Conservation (phyloP, 2,113 vertebrate genomes). For the Arvicanthis niloticus region DNA sequence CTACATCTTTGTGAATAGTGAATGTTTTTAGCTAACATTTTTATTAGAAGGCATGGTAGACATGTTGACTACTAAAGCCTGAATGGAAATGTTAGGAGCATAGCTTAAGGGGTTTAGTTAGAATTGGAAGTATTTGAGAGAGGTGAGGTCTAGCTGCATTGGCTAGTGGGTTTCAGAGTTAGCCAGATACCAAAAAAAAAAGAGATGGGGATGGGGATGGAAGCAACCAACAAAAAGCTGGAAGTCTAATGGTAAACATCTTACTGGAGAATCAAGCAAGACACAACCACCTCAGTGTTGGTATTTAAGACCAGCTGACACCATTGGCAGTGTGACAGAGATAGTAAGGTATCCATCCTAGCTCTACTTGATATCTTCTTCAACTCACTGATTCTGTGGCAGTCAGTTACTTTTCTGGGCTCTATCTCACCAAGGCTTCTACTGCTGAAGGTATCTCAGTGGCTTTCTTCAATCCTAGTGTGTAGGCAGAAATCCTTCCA, state of each 20-base stretch:
- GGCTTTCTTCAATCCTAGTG: background rate
- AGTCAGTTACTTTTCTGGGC: background rate
- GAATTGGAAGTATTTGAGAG: background rate
- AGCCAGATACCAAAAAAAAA: background rate
- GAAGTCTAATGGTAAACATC: background rate
- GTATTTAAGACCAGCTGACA: background rate
- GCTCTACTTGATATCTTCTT: background rate
- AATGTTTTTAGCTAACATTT: slow-evolving; percentile 19
- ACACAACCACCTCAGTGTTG: background rate
- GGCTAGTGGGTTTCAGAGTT: background rate
- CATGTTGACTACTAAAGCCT: background rate
- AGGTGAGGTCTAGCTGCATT: background rate
- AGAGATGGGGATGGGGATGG: background rate
- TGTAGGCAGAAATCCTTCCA: background rate
- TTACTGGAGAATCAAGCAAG: background rate
- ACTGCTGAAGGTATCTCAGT: background rate
- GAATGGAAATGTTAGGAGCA: background rate
- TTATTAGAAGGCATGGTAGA: background rate
- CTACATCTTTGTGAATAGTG: background rate
- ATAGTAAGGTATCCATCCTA: fast-evolving
- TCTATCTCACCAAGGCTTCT: background rate
- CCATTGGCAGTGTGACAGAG: background rate
- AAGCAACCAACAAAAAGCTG: background rate
- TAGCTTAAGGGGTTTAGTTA: background rate
- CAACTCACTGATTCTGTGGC: background rate